Conservation (phyloP, 2,888 invertebrate species). For the Osmoderma eremita region DNA sequence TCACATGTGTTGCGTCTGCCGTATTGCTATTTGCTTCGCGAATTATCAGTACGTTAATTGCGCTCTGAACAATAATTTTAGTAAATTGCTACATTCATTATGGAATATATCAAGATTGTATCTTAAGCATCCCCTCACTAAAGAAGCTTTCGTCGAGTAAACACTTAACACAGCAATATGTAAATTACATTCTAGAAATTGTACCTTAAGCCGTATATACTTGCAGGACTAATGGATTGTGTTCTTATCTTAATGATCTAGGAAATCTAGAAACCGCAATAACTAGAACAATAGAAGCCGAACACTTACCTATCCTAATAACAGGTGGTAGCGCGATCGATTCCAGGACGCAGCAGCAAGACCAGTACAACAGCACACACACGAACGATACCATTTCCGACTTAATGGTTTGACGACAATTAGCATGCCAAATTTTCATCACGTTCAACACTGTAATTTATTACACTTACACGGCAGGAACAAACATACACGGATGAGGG, state of each 20-base stretch:
- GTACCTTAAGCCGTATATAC: background rate
- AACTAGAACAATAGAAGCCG: conserved; percentile 7
- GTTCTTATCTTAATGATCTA: background rate
- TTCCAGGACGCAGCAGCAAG: conserved; percentile 51
- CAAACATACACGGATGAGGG: conserved; percentile 47
- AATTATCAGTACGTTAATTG: too few relatives aligned
- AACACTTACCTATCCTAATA: conserved; percentile 71
- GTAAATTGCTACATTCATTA: too few relatives aligned
- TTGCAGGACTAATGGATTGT: background rate
- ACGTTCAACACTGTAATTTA: conserved; percentile 32
- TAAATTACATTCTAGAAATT: too few relatives aligned
- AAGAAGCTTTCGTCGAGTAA: too few relatives aligned
- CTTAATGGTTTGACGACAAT: conserved; percentile 46
- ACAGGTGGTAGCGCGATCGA: conserved; percentile 70
- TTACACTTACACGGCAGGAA: conserved; percentile 38
- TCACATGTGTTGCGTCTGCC: too few relatives aligned
- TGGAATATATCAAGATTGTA: too few relatives aligned
- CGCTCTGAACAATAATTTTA: too few relatives aligned
- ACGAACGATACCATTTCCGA: conserved; percentile 50
- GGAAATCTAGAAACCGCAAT: background rate
- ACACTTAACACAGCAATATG: too few relatives aligned
- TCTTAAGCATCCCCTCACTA: too few relatives aligned
- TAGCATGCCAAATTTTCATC: conserved; percentile 49
- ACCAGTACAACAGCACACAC: conserved; percentile 47
- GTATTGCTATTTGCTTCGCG: too few relatives aligned